A percentile compares a stretch with the other conserved stretches of the same genome.
Conservation (phyloP, 2,113 vertebrate species). For the Eulemur macaco region DNA sequence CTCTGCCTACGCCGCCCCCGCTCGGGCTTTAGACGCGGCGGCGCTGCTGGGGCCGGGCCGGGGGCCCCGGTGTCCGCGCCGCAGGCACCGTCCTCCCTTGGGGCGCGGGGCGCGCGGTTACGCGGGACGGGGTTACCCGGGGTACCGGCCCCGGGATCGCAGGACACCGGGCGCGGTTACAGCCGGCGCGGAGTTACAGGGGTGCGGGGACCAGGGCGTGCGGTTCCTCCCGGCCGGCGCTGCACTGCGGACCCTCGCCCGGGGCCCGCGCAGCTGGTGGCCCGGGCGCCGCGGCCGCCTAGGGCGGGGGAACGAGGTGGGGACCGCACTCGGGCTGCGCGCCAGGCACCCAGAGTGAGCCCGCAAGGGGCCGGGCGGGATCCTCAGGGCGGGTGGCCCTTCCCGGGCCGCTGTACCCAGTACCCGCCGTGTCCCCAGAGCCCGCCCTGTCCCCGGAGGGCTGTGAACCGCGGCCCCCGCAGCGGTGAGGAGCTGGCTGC, state of each 20-base stretch:
- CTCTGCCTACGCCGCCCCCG: too few relatives aligned
- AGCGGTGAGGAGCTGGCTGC: not conserved
- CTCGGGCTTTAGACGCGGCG: not conserved
- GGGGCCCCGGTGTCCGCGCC: not conserved
- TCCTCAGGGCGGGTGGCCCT: rapidly evolving
- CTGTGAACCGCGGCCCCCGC: too few relatives aligned
- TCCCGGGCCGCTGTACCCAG: too few relatives aligned
- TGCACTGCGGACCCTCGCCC: not conserved
- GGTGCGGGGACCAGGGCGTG: rapidly evolving
- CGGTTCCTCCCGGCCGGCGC: rapidly evolving
- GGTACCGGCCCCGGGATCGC: not conserved
- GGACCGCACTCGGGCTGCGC: too few relatives aligned
- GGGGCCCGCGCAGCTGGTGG: rapidly evolving
- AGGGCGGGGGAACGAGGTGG: too few relatives aligned
- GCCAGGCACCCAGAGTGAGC: too few relatives aligned
- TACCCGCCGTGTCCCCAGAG: not conserved
- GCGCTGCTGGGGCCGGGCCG: not conserved
- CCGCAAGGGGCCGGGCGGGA: rapidly evolving
- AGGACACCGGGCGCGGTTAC: not conserved
- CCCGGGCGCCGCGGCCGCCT: not conserved
- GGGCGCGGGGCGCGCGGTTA: not conserved
- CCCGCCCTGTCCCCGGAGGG: too few relatives aligned
- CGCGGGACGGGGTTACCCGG: not conserved
- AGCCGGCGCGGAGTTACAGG: not conserved
- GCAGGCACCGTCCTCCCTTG: not conserved